Evolutionary conservation across 2,113 vertebrate species (phyloP).

Genomic region (Capricornis sumatraensis): DNA sequence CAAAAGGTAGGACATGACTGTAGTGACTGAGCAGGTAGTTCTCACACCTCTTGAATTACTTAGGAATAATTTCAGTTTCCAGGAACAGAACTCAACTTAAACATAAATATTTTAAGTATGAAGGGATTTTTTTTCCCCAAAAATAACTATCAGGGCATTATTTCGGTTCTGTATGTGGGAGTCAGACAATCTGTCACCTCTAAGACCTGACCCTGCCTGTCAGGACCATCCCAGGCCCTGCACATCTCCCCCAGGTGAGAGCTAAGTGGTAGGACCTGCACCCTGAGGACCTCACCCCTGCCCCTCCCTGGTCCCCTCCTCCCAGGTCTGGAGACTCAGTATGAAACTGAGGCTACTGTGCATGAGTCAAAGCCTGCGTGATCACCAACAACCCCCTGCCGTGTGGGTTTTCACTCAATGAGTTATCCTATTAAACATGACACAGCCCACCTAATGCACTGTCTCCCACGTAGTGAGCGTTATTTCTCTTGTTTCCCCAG

Average conservation of each 20-base stretch:
- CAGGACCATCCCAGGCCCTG: background rate
- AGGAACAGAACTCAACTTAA: background rate
- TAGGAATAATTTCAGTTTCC: background rate
- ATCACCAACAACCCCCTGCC: accelerated
- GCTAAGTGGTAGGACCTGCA: background rate
- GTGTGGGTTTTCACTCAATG: accelerated
- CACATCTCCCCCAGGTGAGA: accelerated
- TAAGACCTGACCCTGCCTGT: accelerated
- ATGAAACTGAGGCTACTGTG: background rate
- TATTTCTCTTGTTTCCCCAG: background rate
- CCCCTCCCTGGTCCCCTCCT: background rate
- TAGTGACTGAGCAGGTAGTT: background rate
- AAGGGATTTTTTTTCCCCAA: background rate
- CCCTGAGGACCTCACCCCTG: background rate
- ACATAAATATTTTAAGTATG: too few relatives aligned
- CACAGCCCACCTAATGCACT: background rate
- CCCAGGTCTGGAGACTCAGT: background rate
- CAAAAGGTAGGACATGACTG: background rate
- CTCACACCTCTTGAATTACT: background rate
- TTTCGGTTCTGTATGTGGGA: accelerated
- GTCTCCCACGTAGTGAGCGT: accelerated
- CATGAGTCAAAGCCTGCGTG: background rate
- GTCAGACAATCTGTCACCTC: background rate
- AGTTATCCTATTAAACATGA: background rate
- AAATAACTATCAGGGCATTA: too few relatives aligned